These are phyloP conservation scores for Boloria selene DNA, from an alignment of 2,888 invertebrate genomes.

Conservation along the genomic window DNA sequence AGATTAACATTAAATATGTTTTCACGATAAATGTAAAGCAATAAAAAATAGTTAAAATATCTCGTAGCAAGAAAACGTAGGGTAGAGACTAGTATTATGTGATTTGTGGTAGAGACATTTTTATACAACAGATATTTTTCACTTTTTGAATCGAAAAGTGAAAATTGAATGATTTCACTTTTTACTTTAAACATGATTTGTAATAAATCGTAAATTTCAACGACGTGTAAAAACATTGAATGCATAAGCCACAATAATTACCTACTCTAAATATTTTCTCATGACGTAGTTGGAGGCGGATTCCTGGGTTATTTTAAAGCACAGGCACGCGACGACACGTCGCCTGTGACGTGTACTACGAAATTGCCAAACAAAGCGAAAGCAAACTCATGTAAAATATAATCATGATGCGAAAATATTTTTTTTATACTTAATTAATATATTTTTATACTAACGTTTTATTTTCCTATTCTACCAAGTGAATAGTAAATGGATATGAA, in stretches of 20 bases:
- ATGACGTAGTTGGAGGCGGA: constrained; percentile 33
- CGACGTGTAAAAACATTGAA: constrained; percentile 2
- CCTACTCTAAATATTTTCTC: constrained; percentile 12
- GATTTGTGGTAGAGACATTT: too few relatives aligned
- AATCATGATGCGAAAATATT: neutral
- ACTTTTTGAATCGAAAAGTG: neutral
- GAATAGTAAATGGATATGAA: neutral
- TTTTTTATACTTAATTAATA: neutral
- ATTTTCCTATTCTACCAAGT: neutral
- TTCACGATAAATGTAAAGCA: too few relatives aligned
- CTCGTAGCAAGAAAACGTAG: too few relatives aligned
- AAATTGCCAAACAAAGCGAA: constrained; percentile 29
- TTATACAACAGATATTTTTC: too few relatives aligned
- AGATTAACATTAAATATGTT: too few relatives aligned
- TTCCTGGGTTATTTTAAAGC: constrained; percentile 54
- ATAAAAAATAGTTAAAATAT: too few relatives aligned
- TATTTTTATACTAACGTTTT: neutral
- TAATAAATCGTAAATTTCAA: constrained; percentile 6
- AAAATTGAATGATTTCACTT: neutral
- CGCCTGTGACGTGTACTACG: constrained; percentile 53
- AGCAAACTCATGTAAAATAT: neutral
- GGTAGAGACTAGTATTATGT: too few relatives aligned
- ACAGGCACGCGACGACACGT: constrained; percentile 55
- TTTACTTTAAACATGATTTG: neutral
- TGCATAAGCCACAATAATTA: constrained; percentile 11